phyloP scores from a whole-genome alignment of 1,140 invertebrate genomes.

The Ostrea denselamellosa region DNA sequence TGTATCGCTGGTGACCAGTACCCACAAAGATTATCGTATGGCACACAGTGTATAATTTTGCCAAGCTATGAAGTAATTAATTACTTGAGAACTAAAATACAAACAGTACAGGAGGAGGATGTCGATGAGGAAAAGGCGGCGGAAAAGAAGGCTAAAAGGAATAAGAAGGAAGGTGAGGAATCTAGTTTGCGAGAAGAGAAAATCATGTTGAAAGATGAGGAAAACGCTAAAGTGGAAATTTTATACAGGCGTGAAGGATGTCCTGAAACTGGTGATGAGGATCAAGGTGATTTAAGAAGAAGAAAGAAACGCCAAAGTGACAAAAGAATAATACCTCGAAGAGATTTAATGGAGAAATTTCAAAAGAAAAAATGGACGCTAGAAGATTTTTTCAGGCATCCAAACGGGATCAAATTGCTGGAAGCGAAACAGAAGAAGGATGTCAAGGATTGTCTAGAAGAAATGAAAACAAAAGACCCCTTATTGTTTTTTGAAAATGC shows the following conservation, averaged over 20 bases:
- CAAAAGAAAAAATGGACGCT: neutral
- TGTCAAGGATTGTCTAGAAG: neutral
- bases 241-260: neutral
- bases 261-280: neutral
- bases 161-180: neutral
- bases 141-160: neutral
- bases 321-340: neutral
- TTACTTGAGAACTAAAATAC: neutral
- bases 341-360: neutral
- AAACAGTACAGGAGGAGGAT: neutral
- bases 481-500: constrained; percentile 25
- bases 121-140: neutral
- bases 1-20: neutral
- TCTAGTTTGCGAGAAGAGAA: neutral
- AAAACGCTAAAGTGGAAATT: neutral
- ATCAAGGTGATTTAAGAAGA: neutral
- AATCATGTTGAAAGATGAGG: neutral
- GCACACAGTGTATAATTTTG: neutral
- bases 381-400: neutral
- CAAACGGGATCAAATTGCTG: neutral
- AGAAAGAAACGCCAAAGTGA: neutral
- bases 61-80: neutral
- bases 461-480: neutral
- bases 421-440: neutral
- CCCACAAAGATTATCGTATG: neutral